phyloP scores from a whole-genome alignment of 2,113 vertebrate genomes.

The Syngnathus typhle region DNA sequence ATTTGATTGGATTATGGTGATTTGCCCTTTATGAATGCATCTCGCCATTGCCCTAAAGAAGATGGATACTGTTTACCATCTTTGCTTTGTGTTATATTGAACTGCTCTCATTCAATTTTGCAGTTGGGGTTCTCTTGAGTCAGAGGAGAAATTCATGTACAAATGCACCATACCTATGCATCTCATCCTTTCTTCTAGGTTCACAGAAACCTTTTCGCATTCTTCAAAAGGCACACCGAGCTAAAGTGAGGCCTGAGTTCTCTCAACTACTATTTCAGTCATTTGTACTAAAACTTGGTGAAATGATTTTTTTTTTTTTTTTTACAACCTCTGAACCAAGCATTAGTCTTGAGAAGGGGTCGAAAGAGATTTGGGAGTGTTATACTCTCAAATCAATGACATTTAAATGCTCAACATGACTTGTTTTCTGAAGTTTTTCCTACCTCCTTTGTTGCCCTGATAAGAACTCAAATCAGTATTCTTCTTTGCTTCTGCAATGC shows the following conservation, averaged over 20 bases:
- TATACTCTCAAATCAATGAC: no score
- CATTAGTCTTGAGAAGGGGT: no score
- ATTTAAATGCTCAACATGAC: no score
- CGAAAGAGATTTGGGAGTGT: no score
- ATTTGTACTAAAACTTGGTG: no score
- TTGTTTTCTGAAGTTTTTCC: not conserved
- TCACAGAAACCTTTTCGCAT: not conserved
- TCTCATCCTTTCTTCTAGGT: not conserved
- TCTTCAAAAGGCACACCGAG: not conserved
- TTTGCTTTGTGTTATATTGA: conserved; percentile 10
- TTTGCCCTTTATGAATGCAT: conserved; percentile 13
- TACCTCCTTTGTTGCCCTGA: not conserved
- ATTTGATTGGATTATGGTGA: conserved; percentile 12
- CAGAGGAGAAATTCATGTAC: not conserved
- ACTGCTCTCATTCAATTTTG: conserved; percentile 8
- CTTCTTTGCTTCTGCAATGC: not conserved
- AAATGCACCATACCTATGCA: not conserved
- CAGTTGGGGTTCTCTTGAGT: not conserved
- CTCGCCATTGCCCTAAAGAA: conserved; percentile 7
- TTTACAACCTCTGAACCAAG: no score
- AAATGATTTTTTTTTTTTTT: no score
- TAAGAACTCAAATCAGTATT: not conserved
- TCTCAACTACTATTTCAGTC: no score
- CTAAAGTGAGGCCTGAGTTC: no score
- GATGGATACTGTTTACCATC: conserved; percentile 12